Base-by-base conservation (phyloP, 2,888 invertebrate genomes). In the Spatulosminthurus flaviceps region DNA sequence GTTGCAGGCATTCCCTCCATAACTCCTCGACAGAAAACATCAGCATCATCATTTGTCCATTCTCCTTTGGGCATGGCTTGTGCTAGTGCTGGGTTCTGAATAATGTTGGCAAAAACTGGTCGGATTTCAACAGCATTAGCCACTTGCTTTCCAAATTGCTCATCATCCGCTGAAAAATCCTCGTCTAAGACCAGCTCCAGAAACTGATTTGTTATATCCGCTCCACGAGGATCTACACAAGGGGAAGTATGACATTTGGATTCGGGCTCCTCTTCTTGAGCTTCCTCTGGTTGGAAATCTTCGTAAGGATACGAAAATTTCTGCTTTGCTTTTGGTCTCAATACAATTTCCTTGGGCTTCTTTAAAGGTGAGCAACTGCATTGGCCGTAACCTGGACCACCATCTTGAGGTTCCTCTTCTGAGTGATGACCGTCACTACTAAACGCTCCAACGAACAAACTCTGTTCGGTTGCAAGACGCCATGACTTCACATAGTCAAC, bases 311-410 rank as follows among this genome's bases (percentile, higher is more conserved):
- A 81, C 0, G 82, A 81, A 69, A 80, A 83, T 29, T 72, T 78
- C 1, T 77, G 21, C 41, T 81, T 80, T 4, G 82, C 21, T 66
- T 84, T 84, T 13, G 85, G 85, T 24, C 84, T 79, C 5, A 85
- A 75, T 22, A 83, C 82, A 24, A 81, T 75, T 41, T 66, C 78
- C 13, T 81, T 78, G 1, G 83, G 75, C 69, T 83, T 84, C 73
- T 85, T 85, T 1, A 83, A 67, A 2, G 78, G 80, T 1, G 85
- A 85, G 77, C 85, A 84, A 83, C 85, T 85, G 76, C 85, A 85
- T 16, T 84, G 83, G 21, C 85, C 85, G 11, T 83, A 84, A 77
- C 81, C 79, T 19, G 66, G 51, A 11, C 72, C 26, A 16, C 84
- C 83, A 1, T 82, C 83, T 19, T 82, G 77, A 11, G 75, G 79